These are phyloP conservation scores for Ptycholaimellus sp. DNA, from an alignment of 2,888 invertebrate species.

Conservation along the genomic window DNA sequence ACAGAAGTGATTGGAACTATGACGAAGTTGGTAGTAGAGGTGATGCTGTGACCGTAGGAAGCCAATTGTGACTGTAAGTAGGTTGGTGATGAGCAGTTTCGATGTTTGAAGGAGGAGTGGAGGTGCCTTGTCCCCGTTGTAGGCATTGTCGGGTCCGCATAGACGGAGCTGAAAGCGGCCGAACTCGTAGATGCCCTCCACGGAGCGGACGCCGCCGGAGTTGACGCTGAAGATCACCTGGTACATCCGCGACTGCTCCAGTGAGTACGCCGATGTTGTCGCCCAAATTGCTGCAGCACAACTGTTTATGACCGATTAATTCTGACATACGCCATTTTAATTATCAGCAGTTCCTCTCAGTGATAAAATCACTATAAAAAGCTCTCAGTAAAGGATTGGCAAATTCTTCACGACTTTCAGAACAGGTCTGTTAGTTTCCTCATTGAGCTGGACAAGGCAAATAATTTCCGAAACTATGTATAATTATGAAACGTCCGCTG, in stretches of 20 bases:
- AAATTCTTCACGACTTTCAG: too few relatives aligned
- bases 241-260: conserved; percentile 4
- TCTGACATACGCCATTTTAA: neutral
- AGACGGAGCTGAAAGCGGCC: too few relatives aligned
- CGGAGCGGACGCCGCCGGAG: conserved; percentile 15
- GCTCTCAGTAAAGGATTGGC: too few relatives aligned
- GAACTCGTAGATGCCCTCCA: conserved; percentile 22
- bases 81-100: neutral
- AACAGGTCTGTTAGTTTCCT: too few relatives aligned
- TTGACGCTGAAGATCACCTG: conserved; percentile 23
- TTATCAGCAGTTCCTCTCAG: too few relatives aligned
- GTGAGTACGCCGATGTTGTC: neutral
- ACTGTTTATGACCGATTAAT: neutral
- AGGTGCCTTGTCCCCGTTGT: too few relatives aligned
- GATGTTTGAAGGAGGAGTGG: neutral
- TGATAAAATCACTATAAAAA: too few relatives aligned
- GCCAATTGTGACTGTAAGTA: too few relatives aligned
- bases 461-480: too few relatives aligned
- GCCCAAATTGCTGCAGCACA: conserved; percentile 1
- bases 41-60: conserved; percentile 24
- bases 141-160: conserved; percentile 1
- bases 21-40: conserved; percentile 21
- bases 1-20: conserved; percentile 23
- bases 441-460: too few relatives aligned
- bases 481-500: too few relatives aligned